phyloP scores from a whole-genome alignment of 2,113 vertebrate genomes.

The Tetraodon nigroviridis region DNA sequence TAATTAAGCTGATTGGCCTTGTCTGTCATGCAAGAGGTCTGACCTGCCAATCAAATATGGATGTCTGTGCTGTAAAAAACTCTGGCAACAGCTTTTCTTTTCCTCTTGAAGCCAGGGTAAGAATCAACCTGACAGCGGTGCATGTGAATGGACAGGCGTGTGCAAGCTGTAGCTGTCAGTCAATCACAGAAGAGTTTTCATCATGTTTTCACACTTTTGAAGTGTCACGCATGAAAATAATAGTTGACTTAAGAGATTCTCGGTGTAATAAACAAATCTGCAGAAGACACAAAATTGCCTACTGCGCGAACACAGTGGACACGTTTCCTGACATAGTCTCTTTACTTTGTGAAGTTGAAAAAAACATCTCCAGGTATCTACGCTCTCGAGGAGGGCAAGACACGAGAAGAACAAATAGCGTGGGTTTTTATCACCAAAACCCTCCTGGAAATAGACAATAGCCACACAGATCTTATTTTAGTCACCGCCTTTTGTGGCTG shows the following conservation, averaged over 20 bases:
- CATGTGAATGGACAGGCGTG: constrained; percentile 66
- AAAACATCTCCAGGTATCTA: constrained; percentile 59
- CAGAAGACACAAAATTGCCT: constrained; percentile 34
- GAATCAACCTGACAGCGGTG: constrained; percentile 65
- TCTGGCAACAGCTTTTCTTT: constrained; percentile 41
- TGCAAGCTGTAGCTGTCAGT: constrained; percentile 66
- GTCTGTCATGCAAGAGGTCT: constrained; percentile 53
- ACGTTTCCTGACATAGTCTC: constrained; percentile 34
- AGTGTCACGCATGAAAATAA: constrained; percentile 68
- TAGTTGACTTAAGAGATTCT: constrained; percentile 60
- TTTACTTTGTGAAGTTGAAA: constrained; percentile 32
- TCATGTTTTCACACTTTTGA: constrained; percentile 41
- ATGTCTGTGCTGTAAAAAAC: constrained; percentile 59
- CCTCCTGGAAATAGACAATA: constrained; percentile 72
- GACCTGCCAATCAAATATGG: constrained; percentile 65
- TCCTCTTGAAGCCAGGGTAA: constrained; percentile 43
- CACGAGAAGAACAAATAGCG: constrained; percentile 71
- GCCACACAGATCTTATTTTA: constrained; percentile 72
- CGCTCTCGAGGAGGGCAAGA: constrained; percentile 66
- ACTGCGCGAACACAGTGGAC: constrained; percentile 34
- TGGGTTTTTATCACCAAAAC: constrained; percentile 72
- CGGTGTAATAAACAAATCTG: constrained; percentile 61
- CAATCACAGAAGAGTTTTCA: constrained; percentile 59
- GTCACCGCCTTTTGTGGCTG: constrained; percentile 65
- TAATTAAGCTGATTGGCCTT: constrained; percentile 70